A percentile compares a stretch with the other conserved stretches of the same genome.
phyloP scores from a whole-genome alignment of 2,113 vertebrate genomes.

The Blennius ocellaris region DNA sequence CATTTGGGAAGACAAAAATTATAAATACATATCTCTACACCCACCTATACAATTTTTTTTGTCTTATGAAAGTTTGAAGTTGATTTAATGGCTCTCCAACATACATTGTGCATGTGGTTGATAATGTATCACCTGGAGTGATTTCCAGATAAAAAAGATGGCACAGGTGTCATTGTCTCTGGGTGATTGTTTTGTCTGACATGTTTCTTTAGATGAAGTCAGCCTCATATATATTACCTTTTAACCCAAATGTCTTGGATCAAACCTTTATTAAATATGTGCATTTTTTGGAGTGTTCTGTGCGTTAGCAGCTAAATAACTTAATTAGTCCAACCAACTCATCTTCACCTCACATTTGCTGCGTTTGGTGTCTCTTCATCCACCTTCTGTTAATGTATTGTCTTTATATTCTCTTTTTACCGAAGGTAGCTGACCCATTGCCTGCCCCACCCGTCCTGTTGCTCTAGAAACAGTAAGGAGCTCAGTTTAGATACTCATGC shows the following conservation, averaged over 20 bases:
- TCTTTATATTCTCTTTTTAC: constrained; percentile 7
- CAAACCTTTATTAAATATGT: neutral
- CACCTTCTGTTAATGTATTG: neutral
- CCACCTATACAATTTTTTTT: too few relatives aligned
- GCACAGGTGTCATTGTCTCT: too few relatives aligned
- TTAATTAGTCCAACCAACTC: neutral
- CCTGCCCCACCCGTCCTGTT: constrained; percentile 1
- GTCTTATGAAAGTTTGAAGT: too few relatives aligned
- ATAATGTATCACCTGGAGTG: too few relatives aligned
- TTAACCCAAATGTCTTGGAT: neutral
- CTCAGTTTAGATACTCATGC: constrained; percentile 4
- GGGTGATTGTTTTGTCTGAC: too few relatives aligned
- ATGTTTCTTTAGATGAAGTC: too few relatives aligned
- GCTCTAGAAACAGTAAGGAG: neutral
- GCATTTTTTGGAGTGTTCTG: neutral
- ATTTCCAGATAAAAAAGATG: too few relatives aligned
- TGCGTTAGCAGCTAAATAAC: neutral
- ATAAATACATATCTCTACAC: too few relatives aligned
- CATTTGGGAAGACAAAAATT: too few relatives aligned
- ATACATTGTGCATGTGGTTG: too few relatives aligned
- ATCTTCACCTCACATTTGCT: neutral
- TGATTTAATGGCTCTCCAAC: too few relatives aligned
- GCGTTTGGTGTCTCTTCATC: neutral
- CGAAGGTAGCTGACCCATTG: neutral
- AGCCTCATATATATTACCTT: too few relatives aligned